Base-by-base conservation (phyloP, 2,113 vertebrate species). In the Mionectes macconnelli region DNA sequence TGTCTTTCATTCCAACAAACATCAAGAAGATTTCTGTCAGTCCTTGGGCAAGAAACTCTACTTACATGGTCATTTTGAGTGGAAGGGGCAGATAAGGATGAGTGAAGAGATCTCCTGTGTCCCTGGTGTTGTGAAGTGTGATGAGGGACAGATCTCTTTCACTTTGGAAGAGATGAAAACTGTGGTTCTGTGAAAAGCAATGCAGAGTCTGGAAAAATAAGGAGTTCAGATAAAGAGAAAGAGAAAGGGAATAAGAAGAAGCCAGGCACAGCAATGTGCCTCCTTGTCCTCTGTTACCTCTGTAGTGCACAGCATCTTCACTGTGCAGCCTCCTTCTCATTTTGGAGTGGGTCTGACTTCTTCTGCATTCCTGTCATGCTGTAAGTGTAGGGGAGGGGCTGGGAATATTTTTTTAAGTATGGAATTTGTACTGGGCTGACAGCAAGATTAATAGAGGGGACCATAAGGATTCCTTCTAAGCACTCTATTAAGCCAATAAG, bases 401-500 rank as follows among this genome's bases (percentile, higher is more conserved):
- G 42, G 62, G 59, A 14, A 44, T 83, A 45, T 68, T 92, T 79
- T 96, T 57, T 64, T 52, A 87, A 75, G 60, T 63, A 47, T 90
- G 86, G 95, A 93, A 96, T 96, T 92, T 94, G 63, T 94, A 39
- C 53, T 64, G 64, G 49, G 64, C 66, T 96, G 92, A 93, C 90
- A 96, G 81, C 57, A 93, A 91, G 96, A 96, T 95, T 96, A 95
- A 96, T 89, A 84, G 90, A 84, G 56, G 22, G 72, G 67, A 79
- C 81, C 33, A 2, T 74, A 91, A 94, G 82, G 62, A 85, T 66
- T 89, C 90, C 88, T 84, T 77, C 80, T 89, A 87, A 94, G 78
- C 39, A 92, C 77, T 91, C 90, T 96, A 92, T 91, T 95, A 94
- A 96, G 76, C 72, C 75, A 96, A 90, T 96, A 94, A 95, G 89